These are phyloP conservation scores for Synodontis membranacea DNA, from an alignment of 2,113 vertebrate genomes.

Conservation along the genomic window DNA sequence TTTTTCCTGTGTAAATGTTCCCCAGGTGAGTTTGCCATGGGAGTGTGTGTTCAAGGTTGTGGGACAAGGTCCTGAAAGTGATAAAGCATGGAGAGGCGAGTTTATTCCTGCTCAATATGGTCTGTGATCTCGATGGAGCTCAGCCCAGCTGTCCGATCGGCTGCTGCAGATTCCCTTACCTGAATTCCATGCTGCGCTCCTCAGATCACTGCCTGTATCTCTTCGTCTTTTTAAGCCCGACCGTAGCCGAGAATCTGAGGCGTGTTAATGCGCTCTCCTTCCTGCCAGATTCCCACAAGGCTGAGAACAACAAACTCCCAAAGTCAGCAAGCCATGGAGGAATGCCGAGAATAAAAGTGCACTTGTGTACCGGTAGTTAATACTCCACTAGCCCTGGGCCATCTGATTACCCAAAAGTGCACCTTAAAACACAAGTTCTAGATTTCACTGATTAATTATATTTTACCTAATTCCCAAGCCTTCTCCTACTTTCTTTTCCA, in stretches of 20 bases:
- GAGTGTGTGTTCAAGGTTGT: constrained; percentile 64
- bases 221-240: constrained; percentile 51
- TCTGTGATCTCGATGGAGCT: constrained; percentile 59
- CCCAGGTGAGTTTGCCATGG: constrained; percentile 56
- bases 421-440: constrained; percentile 61
- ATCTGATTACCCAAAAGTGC: constrained; percentile 46
- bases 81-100: constrained; percentile 57
- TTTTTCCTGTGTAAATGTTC: constrained; percentile 46
- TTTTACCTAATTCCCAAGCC: constrained; percentile 63
- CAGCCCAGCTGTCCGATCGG: constrained; percentile 60
- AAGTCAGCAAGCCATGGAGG: constrained; percentile 54
- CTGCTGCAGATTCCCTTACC: constrained; percentile 52
- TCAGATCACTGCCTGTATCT: constrained; percentile 55
- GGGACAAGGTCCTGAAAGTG: constrained; percentile 65
- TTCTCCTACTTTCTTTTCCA: constrained; percentile 53
- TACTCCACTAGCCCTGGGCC: constrained; percentile 55
- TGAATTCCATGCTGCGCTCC: constrained; percentile 54
- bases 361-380: constrained; percentile 60
- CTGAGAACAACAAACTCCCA: constrained; percentile 61
- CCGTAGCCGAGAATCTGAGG: constrained; percentile 51
- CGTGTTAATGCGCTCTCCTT: constrained; percentile 51
- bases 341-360: constrained; percentile 56
- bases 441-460: constrained; percentile 63
- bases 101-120: constrained; percentile 60
- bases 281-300: constrained; percentile 48